These are phyloP conservation scores for Gymnosoma rotundatum DNA, from an alignment of 2,888 invertebrate genomes.

Conservation along the genomic window DNA sequence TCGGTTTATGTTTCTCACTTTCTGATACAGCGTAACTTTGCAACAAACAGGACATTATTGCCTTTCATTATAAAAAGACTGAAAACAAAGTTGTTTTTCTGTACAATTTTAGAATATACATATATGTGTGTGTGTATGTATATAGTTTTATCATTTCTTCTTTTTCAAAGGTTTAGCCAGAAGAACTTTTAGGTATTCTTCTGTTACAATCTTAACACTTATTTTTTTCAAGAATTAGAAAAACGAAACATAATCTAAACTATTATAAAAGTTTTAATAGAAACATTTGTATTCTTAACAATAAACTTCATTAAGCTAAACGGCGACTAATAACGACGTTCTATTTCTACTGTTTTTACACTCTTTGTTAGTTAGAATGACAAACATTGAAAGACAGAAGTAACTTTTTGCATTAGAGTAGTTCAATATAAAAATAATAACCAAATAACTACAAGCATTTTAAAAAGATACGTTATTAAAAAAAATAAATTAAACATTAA, in stretches of 20 bases:
- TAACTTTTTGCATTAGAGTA: no score
- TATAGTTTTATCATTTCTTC: no score
- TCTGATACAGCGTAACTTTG: background rate
- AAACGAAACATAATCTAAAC: conserved; percentile 44
- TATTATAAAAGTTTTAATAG: conserved; percentile 52
- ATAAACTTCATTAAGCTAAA: conserved; percentile 63
- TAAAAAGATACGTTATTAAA: no score
- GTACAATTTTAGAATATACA: no score
- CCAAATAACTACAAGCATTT: no score
- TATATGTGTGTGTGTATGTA: no score
- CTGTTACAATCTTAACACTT: conserved; percentile 56
- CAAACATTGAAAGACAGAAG: no score
- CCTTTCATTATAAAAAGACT: conserved; percentile 17
- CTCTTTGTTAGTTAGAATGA: no score
- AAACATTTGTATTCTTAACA: conserved; percentile 61
- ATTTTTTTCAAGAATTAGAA: conserved; percentile 17
- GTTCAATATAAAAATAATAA: no score
- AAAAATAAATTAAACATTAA: no score
- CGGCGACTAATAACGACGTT: conserved; percentile 56
- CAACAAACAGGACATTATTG: conserved; percentile 41
- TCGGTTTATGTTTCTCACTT: conserved; percentile 35
- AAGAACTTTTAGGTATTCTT: conserved; percentile 53
- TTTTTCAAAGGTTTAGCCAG: no score
- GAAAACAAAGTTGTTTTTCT: conserved; percentile 4
- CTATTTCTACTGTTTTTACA: background rate